These are phyloP conservation scores for Pelmatolapia mariae DNA, from an alignment of 2,113 vertebrate species.

Conservation along the genomic window DNA sequence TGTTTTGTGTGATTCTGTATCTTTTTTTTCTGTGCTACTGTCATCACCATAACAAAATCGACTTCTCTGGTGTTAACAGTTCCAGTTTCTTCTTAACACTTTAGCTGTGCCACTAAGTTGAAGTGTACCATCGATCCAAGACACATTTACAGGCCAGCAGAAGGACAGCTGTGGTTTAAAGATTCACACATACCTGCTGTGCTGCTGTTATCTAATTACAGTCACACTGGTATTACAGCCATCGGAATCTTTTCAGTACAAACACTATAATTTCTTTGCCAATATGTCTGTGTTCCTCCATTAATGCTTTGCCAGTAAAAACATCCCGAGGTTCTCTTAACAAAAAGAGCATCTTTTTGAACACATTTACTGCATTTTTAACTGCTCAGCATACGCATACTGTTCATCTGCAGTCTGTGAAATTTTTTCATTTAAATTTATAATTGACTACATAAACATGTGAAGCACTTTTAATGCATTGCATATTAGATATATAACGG, in stretches of 20 bases:
- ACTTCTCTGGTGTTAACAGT: background rate
- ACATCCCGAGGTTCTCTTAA: background rate
- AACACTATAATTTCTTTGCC: background rate
- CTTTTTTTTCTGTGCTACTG: background rate
- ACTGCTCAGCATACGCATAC: background rate
- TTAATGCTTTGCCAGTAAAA: background rate
- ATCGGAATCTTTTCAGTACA: background rate
- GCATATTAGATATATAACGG: background rate
- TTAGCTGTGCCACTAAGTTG: background rate
- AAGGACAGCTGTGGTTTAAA: background rate
- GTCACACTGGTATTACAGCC: background rate
- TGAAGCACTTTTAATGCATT: background rate
- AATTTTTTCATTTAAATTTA: background rate
- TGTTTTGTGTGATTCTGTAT: background rate
- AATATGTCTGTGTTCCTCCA: background rate
- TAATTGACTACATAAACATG: background rate
- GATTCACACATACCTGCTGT: background rate
- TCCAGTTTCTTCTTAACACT: background rate
- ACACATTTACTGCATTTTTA: background rate
- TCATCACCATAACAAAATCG: background rate
- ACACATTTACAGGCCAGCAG: background rate
- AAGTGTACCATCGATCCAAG: background rate
- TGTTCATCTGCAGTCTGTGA: background rate
- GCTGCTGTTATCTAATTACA: background rate
- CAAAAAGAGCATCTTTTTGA: background rate